These are phyloP conservation scores for Tipula helvola DNA, from an alignment of 2,888 invertebrate genomes.

Conservation along the genomic window DNA sequence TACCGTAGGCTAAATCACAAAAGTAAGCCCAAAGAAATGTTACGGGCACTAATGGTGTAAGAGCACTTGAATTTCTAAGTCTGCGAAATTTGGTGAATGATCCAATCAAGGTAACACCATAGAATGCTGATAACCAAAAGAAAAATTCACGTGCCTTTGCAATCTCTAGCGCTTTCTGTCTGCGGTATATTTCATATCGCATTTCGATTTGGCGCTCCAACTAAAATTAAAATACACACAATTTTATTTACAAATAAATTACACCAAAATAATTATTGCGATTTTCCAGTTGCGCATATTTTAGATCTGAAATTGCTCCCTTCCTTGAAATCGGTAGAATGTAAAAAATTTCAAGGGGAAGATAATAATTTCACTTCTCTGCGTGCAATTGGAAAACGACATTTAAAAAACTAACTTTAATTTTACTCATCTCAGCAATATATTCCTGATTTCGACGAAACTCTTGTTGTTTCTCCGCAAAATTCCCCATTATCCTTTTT, in stretches of 20 bases:
- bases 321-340: too few relatives aligned
- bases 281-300: not conserved
- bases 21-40: constrained; percentile 59
- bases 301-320: too few relatives aligned
- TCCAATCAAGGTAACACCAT: constrained; percentile 42
- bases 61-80: constrained; percentile 44
- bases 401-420: constrained; percentile 39
- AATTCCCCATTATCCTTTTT: not conserved
- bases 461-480: constrained; percentile 5
- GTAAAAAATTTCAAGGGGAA: too few relatives aligned
- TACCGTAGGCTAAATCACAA: constrained; percentile 64
- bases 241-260: not conserved
- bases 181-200: constrained; percentile 65
- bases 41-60: constrained; percentile 57
- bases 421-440: constrained; percentile 42
- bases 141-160: constrained; percentile 59
- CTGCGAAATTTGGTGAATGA: constrained; percentile 45
- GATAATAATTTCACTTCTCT: too few relatives aligned
- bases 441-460: constrained; percentile 20
- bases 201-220: constrained; percentile 70
- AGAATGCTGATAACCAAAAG: constrained; percentile 59
- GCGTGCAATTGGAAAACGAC: too few relatives aligned
- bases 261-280: not conserved
- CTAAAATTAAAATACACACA: constrained; percentile 32
- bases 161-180: constrained; percentile 56